Conservation (phyloP, 1,140 invertebrate species). For the Leucophenga varia region DNA sequence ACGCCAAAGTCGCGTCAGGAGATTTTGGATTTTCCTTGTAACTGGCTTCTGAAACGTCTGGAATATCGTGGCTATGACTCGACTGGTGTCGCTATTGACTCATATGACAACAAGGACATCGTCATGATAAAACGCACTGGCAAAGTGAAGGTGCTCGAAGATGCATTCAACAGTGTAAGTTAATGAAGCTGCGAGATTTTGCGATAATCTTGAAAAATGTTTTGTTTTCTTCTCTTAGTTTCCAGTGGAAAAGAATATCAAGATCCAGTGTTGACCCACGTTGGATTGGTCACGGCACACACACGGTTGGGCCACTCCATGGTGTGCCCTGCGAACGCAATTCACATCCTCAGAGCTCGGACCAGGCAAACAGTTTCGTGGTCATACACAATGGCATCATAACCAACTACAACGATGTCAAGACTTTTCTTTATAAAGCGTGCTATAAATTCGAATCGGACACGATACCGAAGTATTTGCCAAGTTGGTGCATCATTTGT, state of each 20-base stretch:
- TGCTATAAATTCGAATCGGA: slow-evolving; percentile 95
- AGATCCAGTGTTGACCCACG: slow-evolving; percentile 66
- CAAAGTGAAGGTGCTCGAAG: slow-evolving; percentile 90
- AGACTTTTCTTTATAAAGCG: slow-evolving; percentile 87
- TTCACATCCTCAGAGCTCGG: slow-evolving; percentile 97
- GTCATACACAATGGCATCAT: slow-evolving; percentile 99
- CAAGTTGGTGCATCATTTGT: slow-evolving; percentile 93
- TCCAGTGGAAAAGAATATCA: slow-evolving; percentile 42
- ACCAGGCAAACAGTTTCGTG: slow-evolving; percentile 84
- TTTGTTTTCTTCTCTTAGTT: slow-evolving; percentile 25
- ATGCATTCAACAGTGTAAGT: slow-evolving; percentile 70
- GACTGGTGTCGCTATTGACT: slow-evolving; percentile 94
- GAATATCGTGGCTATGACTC: slow-evolving; percentile 99
- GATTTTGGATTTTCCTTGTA: slow-evolving; percentile 90
- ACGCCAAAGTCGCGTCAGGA: slow-evolving; percentile 91
- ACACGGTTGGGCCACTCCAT: slow-evolving; percentile 99
- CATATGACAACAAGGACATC: slow-evolving; percentile 73
- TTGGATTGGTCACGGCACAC: slow-evolving; percentile 97
- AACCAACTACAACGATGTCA: slow-evolving; percentile 99
- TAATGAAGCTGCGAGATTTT: not conserved
- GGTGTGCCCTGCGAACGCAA: slow-evolving; percentile 91
- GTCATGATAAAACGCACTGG: slow-evolving; percentile 88
- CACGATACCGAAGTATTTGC: slow-evolving; percentile 99
- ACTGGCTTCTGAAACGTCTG: slow-evolving; percentile 92
- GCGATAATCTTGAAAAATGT: no score